phyloP scores from a whole-genome alignment of 1,140 invertebrate species.

The Thaumetopoea pityocampa region DNA sequence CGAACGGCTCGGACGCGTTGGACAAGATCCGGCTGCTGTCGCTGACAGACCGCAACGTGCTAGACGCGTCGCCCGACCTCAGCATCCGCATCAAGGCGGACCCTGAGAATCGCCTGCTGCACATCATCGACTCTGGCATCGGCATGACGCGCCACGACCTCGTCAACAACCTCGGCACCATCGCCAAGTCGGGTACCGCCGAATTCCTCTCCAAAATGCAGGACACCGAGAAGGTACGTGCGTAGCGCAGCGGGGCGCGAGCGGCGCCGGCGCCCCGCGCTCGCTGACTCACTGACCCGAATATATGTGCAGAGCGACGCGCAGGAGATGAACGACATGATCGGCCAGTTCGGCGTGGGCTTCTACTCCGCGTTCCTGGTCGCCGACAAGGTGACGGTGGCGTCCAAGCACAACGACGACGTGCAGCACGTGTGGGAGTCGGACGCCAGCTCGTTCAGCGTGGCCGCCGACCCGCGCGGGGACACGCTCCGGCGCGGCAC shows the following conservation, averaged over 20 bases:
- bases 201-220: slow-evolving; percentile 98
- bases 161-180: slow-evolving; percentile 98
- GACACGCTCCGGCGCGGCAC: slow-evolving; percentile 93
- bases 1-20: slow-evolving; percentile 96
- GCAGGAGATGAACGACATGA: slow-evolving; percentile 81
- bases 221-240: slow-evolving; percentile 72
- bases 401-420: slow-evolving; percentile 96
- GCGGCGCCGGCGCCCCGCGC: background rate
- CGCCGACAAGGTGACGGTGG: slow-evolving; percentile 93
- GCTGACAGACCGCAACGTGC: slow-evolving; percentile 88
- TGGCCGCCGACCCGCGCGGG: slow-evolving; percentile 96
- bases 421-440: slow-evolving; percentile 99
- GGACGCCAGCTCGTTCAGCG: slow-evolving; percentile 91
- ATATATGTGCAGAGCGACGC: slow-evolving; percentile 25
- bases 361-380: slow-evolving; percentile 99
- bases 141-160: slow-evolving; percentile 98
- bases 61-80: slow-evolving; percentile 89
- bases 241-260: background rate
- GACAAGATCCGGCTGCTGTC: slow-evolving; percentile 97
- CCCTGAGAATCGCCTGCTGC: slow-evolving; percentile 94
- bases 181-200: slow-evolving; percentile 99
- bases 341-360: slow-evolving; percentile 98
- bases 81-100: slow-evolving; percentile 97
- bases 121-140: slow-evolving; percentile 97
- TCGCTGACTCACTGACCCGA: background rate